Percentiles rank a stretch among this genome's conserved stretches.
Evolutionary conservation across 2,797 vertebrate genomes (phyloP).

Genomic region (Potorous gilbertii): DNA sequence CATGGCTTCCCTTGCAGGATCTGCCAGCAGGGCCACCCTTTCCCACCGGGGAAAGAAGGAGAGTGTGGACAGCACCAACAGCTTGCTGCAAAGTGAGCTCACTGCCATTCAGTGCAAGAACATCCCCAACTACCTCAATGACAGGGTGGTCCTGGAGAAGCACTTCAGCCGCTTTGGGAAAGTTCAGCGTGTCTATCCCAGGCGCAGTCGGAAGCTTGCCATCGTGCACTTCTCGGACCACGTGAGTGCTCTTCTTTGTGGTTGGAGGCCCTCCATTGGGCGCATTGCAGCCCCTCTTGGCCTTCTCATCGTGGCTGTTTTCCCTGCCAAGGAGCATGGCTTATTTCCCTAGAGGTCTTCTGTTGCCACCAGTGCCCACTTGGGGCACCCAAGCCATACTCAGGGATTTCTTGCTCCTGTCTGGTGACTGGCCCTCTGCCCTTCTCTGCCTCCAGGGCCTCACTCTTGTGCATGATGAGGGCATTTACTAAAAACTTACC

Average conservation of each 20-base stretch:
- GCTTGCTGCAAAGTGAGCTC: slow-evolving; percentile 83
- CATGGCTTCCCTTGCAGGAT: slow-evolving; percentile 65
- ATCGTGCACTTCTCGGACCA: slow-evolving; percentile 92
- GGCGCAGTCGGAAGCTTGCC: slow-evolving; percentile 87
- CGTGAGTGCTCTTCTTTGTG: slow-evolving; percentile 84
- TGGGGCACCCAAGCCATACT: too few species aligned
- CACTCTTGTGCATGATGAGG: background rate
- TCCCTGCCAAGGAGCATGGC: too few species aligned
- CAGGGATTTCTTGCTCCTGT: background rate
- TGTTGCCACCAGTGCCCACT: too few species aligned
- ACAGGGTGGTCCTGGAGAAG: slow-evolving; percentile 86
- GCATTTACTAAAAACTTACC: background rate
- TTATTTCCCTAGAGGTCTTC: too few species aligned
- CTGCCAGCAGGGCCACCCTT: slow-evolving; percentile 36
- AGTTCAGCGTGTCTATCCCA: slow-evolving; percentile 87
- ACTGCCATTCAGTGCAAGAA: slow-evolving; percentile 90
- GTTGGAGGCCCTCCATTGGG: background rate
- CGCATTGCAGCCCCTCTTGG: background rate
- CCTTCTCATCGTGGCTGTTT: too few species aligned
- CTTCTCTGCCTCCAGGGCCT: background rate
- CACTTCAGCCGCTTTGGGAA: slow-evolving; percentile 91
- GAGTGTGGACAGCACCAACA: slow-evolving; percentile 86
- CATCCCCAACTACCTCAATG: slow-evolving; percentile 89
- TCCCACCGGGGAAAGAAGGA: slow-evolving; percentile 82
- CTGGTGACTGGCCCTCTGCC: background rate